Percentiles rank a stretch among this genome's conserved stretches.
Evolutionary conservation across 2,113 vertebrate species (phyloP).

Genomic region (Alces alces): DNA sequence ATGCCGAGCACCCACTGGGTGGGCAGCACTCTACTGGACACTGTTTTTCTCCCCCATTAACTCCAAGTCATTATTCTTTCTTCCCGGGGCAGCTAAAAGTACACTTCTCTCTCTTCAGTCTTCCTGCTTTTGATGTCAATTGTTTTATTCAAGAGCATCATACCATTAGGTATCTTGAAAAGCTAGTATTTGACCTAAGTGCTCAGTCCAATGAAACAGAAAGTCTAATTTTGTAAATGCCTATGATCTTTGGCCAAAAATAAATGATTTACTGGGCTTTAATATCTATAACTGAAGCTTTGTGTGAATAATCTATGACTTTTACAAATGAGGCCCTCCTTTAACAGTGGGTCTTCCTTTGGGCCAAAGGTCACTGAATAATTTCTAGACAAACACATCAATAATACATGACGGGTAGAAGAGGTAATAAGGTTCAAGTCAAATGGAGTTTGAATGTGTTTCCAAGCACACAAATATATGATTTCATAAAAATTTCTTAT

Average conservation of each 20-base stretch:
- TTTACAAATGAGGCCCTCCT: neutral
- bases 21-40: neutral
- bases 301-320: neutral
- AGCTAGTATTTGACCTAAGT: neutral
- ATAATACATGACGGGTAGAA: neutral
- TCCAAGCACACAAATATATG: neutral
- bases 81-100: neutral
- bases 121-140: neutral
- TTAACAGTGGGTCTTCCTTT: neutral
- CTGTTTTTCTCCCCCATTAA: neutral
- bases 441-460: neutral
- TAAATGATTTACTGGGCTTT: neutral
- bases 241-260: neutral
- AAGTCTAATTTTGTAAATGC: slow-evolving; percentile 2
- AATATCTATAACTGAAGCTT: neutral
- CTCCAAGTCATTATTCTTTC: neutral
- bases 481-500: slow-evolving; percentile 10
- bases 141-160: slow-evolving; percentile 2
- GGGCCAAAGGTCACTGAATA: neutral
- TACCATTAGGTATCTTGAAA: neutral
- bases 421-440: slow-evolving; percentile 8
- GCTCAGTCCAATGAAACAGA: neutral
- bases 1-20: neutral
- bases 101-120: neutral
- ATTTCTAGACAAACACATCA: slow-evolving; percentile 7